Base-by-base conservation (phyloP, 2,888 invertebrate genomes). In the Petrolisthes cinctipes region DNA sequence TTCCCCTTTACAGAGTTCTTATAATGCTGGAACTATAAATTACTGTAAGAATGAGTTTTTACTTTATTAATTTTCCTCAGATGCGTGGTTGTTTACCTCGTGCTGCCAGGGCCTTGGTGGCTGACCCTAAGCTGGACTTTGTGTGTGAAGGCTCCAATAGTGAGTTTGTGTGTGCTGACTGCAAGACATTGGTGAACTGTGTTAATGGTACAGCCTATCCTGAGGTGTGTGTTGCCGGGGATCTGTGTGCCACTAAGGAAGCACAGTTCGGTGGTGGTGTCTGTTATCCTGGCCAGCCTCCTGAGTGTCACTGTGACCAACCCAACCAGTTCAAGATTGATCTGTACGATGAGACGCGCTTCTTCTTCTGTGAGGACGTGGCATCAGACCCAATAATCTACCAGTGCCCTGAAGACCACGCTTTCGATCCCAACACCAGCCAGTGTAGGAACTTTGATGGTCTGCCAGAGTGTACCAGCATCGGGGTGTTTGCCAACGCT, bases 101-200 rank as follows among this genome's bases (percentile, higher is more conserved):
- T 20, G 17, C 84, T 23, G 83, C 80, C 81, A 23, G 87, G 54
- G 73, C 83, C 51, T 71, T 87, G 5, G 20, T 51, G 17, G 51
- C 80, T 14, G 83, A 87, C n/a, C 83, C 57, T 75, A 84, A 61
- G 79, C 57, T 84, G 76, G 80, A 83, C 83, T 75, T 53, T 75
- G 54, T 86, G 7, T 89, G 89, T 71, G 66, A 75, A 17, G 73
- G 61, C 20, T 23, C n/a, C 53, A 81, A 4, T 14, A 85, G 86
- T 66, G 83, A 71, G 17, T 89, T 89, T 56, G 57, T 89, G n/a
- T 89, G 89, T 81, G 84, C 86, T 37, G 89, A 89, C 82, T 89
- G 89, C 82, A 89, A 82, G 61, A 89, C 89, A 23, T 56, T 86
- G n/a, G 82, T 89, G 68, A 86, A 85, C 82, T 89, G 89, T 37